A percentile compares a stretch with the other conserved stretches of the same genome.
Conservation (phyloP, 2,797 vertebrate genomes). For the Dermochelys coriacea region DNA sequence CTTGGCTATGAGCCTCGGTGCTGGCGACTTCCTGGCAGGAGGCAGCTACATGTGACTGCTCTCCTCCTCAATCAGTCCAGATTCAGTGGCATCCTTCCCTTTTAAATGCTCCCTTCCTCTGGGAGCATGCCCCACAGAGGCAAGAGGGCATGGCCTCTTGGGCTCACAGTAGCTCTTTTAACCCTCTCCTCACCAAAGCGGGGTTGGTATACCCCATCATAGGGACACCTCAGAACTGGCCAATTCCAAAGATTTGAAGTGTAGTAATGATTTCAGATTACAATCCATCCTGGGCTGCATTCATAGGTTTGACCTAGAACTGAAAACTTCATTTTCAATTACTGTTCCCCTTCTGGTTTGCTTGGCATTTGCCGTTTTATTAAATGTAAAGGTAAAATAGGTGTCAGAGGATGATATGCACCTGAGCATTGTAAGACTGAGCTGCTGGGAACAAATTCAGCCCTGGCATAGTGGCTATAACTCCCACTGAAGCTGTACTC, state of each 20-base stretch:
- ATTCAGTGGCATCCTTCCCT: too few species aligned
- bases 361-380: slow-evolving; percentile 9
- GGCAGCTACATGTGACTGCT: too few species aligned
- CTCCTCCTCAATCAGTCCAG: too few species aligned
- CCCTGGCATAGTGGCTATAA: not conserved
- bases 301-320: slow-evolving; percentile 33
- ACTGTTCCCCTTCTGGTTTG: not conserved
- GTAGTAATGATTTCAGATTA: not conserved
- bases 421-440: slow-evolving; percentile 14
- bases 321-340: not conserved
- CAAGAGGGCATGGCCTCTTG: too few species aligned
- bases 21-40: too few species aligned
- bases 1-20: too few species aligned
- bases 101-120: too few species aligned
- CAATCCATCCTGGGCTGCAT: not conserved
- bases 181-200: too few species aligned
- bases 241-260: slow-evolving; percentile 13
- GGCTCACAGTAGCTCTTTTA: too few species aligned
- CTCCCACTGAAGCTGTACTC: slow-evolving; percentile 3
- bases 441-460: slow-evolving; percentile 9
- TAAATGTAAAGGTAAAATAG: not conserved
- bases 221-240: not conserved
- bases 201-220: not conserved
- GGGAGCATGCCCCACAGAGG: too few species aligned
- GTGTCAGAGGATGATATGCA: not conserved